Evolutionary conservation across 1,140 invertebrate species (phyloP), one percentile per base, ranked within the genome.

Genomic region (Drosophila athabasca): DNA sequence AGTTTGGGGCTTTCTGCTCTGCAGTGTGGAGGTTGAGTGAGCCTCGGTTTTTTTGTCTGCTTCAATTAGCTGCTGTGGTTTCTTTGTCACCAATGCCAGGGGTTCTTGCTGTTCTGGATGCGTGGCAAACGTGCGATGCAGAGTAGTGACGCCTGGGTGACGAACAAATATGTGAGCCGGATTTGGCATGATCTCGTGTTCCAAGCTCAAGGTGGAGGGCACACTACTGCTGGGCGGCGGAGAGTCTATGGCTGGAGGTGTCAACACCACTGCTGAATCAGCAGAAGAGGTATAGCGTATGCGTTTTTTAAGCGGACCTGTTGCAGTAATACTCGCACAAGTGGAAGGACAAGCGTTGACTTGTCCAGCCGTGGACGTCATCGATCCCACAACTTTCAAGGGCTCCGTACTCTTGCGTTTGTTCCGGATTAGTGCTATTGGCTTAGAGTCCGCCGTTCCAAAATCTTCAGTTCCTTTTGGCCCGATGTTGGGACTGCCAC

Each of bases 351-450:
- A 43, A 11, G 39, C 31, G 3, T 35, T 5, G 35, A 11, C 11
- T 2, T 9, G 35, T 39, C 35, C 35, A 4, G 11, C 13, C 3
- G 31, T 11, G 31, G 9, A 11, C 9, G 31, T 39, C 24, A 39
- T 19, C 29, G 59, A 41, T 19, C 74, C 82, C 29, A 91, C 73
- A 0, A 91, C 81, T 60, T 90, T 82, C 76, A 94, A 93, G 0
- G 95, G 95, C 61, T 97, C 96, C 9, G 95, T 94, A 58, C 95
- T 93, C 71, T 96, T 96, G 24, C 96, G 92, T 87, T 96, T 96
- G 81, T 94, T 94, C 64, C 95, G 94, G 49, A 93, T 41, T 48
- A 94, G 91, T 1, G 94, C 93, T 43, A 95, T 95, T 5, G 95
- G 92, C 15, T 92, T 93, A 2, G 94, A 92, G 68, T 94, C 94